Percentiles rank a stretch among this genome's conserved stretches.
Conservation (phyloP, 2,888 invertebrate genomes). For the Macaria notata region DNA sequence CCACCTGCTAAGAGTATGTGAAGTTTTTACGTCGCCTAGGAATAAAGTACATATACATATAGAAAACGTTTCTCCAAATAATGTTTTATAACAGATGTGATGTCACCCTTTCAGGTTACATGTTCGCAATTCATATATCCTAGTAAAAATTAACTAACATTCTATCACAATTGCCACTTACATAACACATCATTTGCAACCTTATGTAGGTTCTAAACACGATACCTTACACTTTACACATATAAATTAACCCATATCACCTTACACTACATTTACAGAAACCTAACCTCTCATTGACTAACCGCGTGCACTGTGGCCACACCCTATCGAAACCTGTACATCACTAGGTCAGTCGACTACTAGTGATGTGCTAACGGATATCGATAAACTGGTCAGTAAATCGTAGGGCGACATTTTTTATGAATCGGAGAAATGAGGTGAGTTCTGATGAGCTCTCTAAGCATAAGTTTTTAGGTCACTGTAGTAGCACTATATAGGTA, state of each 20-base stretch:
- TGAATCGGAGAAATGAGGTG: conserved; percentile 6
- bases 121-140: too few species aligned
- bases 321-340: conserved; percentile 56
- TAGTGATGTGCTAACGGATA: conserved; percentile 53
- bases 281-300: conserved; percentile 28
- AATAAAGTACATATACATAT: too few species aligned
- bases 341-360: conserved; percentile 56
- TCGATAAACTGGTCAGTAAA: conserved; percentile 34
- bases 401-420: conserved; percentile 20
- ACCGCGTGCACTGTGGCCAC: conserved; percentile 39
- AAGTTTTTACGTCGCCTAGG: too few species aligned
- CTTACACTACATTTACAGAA: conserved; percentile 17
- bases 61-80: too few species aligned
- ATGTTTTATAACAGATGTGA: too few species aligned
- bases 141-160: too few species aligned
- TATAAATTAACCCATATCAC: conserved; percentile 5
- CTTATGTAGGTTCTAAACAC: conserved; percentile 14
- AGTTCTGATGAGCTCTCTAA: neutral
- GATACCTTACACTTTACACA: conserved; percentile 4
- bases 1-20: too few species aligned
- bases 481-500: too few species aligned
- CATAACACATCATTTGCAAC: conserved; percentile 9
- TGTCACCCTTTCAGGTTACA: too few species aligned
- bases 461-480: too few species aligned
- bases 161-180: neutral